Conservation (phyloP, 2,797 vertebrate species). For the Masticophis lateralis region DNA sequence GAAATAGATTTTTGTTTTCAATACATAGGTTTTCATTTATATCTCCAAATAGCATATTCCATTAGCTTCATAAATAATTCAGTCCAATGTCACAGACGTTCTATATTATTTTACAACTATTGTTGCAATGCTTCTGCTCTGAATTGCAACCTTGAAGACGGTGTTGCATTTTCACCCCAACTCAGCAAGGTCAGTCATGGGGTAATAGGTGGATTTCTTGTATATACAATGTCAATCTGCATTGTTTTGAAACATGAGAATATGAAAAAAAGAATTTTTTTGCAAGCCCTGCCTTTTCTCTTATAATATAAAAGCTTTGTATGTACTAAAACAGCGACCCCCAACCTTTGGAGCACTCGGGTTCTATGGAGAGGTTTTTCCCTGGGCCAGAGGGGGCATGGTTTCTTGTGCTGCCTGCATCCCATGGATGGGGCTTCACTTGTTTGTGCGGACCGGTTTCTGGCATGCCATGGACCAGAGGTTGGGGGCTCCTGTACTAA, state of each 20-base stretch:
- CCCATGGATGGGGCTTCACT: background rate
- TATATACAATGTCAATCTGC: background rate
- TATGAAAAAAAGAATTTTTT: background rate
- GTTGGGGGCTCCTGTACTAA: background rate
- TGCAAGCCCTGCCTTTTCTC: background rate
- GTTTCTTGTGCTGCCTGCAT: background rate
- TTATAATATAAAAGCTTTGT: background rate
- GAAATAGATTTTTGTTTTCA: background rate
- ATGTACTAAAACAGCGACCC: background rate
- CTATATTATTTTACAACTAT: constrained; percentile 7
- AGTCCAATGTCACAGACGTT: background rate
- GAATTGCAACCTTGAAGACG: constrained; percentile 1
- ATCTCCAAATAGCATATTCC: background rate
- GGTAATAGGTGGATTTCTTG: background rate
- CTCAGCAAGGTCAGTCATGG: background rate
- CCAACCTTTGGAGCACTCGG: background rate
- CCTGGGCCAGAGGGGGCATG: background rate
- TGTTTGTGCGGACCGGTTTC: background rate
- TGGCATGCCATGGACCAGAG: background rate
- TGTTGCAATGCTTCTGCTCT: constrained; percentile 9
- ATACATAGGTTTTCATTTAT: constrained; percentile 5
- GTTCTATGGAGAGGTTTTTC: background rate
- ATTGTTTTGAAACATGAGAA: background rate
- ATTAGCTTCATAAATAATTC: constrained; percentile 11
- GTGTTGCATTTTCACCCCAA: background rate